These are phyloP conservation scores for Zootoca vivipara DNA, from an alignment of 2,113 vertebrate species.

Conservation along the genomic window DNA sequence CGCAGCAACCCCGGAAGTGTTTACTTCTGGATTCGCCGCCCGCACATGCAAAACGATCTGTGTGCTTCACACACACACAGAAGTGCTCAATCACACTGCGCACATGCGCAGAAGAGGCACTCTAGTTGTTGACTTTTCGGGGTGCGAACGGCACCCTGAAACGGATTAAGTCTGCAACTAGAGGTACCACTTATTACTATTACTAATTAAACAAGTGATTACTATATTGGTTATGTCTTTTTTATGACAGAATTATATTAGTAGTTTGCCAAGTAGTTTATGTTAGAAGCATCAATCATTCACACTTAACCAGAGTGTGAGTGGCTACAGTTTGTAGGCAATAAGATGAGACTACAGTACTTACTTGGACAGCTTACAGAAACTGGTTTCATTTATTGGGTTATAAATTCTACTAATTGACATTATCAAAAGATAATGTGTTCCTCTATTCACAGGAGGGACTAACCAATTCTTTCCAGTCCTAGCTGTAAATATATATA, in stretches of 20 bases:
- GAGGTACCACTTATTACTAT: too few relatives aligned
- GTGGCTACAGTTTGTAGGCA: not conserved
- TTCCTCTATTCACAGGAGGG: not conserved
- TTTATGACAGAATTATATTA: not conserved
- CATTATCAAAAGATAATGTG: not conserved
- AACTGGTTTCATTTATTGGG: not conserved
- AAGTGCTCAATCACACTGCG: too few relatives aligned
- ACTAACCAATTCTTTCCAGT: not conserved
- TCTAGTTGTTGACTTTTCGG: too few relatives aligned
- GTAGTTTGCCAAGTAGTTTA: not conserved
- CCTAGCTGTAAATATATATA: not conserved
- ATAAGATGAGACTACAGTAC: not conserved
- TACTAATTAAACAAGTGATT: too few relatives aligned
- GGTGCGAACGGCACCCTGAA: too few relatives aligned
- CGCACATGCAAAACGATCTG: too few relatives aligned
- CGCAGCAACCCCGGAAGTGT: too few relatives aligned
- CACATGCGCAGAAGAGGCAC: too few relatives aligned
- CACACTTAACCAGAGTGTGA: not conserved
- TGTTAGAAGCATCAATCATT: accelerated
- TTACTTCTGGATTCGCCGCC: too few relatives aligned
- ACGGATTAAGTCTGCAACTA: too few relatives aligned
- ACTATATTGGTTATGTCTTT: not conserved
- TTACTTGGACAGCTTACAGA: accelerated
- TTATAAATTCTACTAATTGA: not conserved
- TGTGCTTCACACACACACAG: too few relatives aligned